Percentiles rank a stretch among this genome's conserved stretches.
phyloP scores from a whole-genome alignment of 2,888 invertebrate species.

The Cephus rjabovi region DNA sequence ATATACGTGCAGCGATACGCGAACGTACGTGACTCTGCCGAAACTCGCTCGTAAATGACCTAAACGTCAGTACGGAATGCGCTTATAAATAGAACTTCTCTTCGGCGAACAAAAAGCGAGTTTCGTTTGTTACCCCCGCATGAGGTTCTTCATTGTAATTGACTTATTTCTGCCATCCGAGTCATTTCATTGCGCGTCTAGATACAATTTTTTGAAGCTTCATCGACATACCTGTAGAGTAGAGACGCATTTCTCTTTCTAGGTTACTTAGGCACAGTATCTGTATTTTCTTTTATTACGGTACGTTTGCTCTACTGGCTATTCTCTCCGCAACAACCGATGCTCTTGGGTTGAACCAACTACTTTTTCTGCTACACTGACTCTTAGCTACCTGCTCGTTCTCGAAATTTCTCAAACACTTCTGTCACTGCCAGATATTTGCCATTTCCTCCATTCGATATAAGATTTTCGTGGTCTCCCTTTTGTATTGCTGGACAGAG shows the following conservation, averaged over 20 bases:
- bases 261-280: background rate
- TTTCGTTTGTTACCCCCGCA: background rate
- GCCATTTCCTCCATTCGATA: background rate
- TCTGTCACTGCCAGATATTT: background rate
- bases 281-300: background rate
- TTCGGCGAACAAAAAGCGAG: background rate
- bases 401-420: background rate
- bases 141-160: background rate
- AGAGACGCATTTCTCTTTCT: background rate
- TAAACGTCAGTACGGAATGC: background rate
- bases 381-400: background rate
- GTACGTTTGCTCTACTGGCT: too few species aligned
- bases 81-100: background rate
- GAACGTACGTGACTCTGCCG: background rate
- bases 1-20: background rate
- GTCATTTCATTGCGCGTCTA: background rate
- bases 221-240: background rate
- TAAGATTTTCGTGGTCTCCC: background rate
- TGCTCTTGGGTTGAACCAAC: background rate
- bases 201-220: background rate
- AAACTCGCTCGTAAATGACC: background rate
- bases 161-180: background rate
- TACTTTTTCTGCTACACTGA: background rate
- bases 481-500: background rate
- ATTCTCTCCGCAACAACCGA: background rate